Evolutionary conservation across 2,888 invertebrate species (phyloP), one percentile per base, ranked within the genome.

Genomic region (Drosophila kambysellisi): DNA sequence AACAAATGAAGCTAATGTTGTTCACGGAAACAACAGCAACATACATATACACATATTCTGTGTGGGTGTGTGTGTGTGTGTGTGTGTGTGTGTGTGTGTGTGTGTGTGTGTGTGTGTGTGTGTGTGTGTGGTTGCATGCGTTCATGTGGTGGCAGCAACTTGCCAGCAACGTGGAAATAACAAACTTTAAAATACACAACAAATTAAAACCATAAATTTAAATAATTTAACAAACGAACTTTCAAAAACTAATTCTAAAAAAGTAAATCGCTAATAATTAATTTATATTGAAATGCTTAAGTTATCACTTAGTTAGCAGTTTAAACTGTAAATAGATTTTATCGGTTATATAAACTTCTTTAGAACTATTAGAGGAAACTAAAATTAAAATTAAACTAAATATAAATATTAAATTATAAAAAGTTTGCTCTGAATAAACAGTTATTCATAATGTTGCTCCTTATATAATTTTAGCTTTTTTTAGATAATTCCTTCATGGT

Each of bases 1-100:
- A 79, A 85, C 85, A 84, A 88, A 91, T 88, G 89, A 79, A 85
- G 91, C 91, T 72, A 89, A 88, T 88, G 90, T 88, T 89, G 79
- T 74, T 74, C 85, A 69, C 58, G 68, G 70, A 65, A 48, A 64
- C 66, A 83, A 74, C 80, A 74, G 63, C 70, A 66, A 75, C 41
- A 64, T 68, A 58, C 57, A 76, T 41, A 32, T 25, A 25, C 25
- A 25, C 25, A 25, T 3, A 25, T 25, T 65, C 20, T 25, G 66
- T 32, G n/a, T n/a, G n/a, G n/a, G n/a, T n/a, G 15, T 35, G 46
- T 51, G 60, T 52, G 50, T 57, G 37, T 11, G 20, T 57, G 41
- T 35, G 39, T 37, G 39, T n/a, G 41, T 25, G 43, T 12, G 33
- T 41, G 52, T 5, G n/a, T 37, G 66, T 29, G 15, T 35, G 46